Conservation (phyloP, 2,888 invertebrate genomes). For the Lasioglossum pauxillum region DNA sequence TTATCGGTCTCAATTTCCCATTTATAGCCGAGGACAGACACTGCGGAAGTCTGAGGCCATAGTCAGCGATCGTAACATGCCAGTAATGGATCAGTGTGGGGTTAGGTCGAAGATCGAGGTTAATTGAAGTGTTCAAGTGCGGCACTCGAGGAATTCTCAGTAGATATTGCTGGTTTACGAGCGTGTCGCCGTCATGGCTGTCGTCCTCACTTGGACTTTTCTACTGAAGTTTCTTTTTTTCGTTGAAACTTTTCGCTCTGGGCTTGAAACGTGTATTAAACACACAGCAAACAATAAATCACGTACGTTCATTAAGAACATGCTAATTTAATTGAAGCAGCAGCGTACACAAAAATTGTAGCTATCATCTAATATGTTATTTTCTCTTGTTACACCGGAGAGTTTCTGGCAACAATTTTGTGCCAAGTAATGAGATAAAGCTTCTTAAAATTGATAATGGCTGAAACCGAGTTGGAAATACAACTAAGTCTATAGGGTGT, state of each 20-base stretch:
- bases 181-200: constrained; percentile 21
- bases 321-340: background rate
- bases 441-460: background rate
- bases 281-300: background rate
- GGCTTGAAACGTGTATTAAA: background rate
- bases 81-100: constrained; percentile 55
- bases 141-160: constrained; percentile 49
- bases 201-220: constrained; percentile 21
- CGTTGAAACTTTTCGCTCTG: background rate
- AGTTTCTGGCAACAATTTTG: background rate
- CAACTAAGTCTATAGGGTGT: background rate
- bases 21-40: constrained; percentile 26
- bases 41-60: constrained; percentile 39
- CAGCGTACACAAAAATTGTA: background rate
- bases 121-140: constrained; percentile 66
- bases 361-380: background rate
- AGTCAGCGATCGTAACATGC: constrained; percentile 51
- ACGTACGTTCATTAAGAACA: background rate
- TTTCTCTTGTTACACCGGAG: background rate
- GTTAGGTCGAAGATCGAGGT: constrained; percentile 64
- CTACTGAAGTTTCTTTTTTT: background rate
- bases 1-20: constrained; percentile 36
- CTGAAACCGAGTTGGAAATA: background rate
- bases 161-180: constrained; percentile 45
- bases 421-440: background rate